Percentiles rank a stretch among this genome's conserved stretches.
Evolutionary conservation across 2,888 invertebrate genomes (phyloP).

Genomic region (Watsonalla cultraria): DNA sequence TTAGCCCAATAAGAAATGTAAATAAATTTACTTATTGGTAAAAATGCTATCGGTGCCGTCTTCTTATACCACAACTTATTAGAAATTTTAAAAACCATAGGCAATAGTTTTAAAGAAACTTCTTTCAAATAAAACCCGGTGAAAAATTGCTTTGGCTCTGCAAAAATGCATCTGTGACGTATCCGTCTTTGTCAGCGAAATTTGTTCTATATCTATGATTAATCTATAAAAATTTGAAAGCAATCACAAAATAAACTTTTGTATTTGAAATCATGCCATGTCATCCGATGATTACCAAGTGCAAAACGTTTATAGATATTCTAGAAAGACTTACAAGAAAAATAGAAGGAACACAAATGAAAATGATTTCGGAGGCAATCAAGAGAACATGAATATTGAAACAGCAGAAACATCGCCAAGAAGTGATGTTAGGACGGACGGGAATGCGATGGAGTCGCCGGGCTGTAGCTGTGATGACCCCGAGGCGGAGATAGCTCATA

Average conservation of each 20-base stretch:
- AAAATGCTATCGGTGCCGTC: no score
- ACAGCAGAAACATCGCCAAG: slow-evolving; percentile 35
- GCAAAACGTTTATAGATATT: slow-evolving; percentile 57
- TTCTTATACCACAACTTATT: no score
- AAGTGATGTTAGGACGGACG: slow-evolving; percentile 28
- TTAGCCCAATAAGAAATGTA: no score
- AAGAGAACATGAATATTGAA: slow-evolving; percentile 32
- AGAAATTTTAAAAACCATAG: no score
- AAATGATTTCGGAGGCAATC: slow-evolving; percentile 25
- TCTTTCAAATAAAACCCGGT: background rate
- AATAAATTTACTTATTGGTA: no score
- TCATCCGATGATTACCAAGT: slow-evolving; percentile 57
- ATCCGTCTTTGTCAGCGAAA: background rate
- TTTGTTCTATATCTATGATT: no score
- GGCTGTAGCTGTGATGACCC: slow-evolving; percentile 55
- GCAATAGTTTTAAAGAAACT: no score
- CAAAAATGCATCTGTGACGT: background rate
- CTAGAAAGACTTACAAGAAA: slow-evolving; percentile 58
- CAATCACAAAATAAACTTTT: background rate
- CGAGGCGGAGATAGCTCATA: slow-evolving; percentile 55
- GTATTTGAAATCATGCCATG: slow-evolving; percentile 26
- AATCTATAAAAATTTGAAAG: background rate
- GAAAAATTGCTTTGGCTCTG: background rate
- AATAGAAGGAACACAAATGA: slow-evolving; percentile 33
- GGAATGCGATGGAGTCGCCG: slow-evolving; percentile 16